Conservation (phyloP, 2,113 vertebrate genomes). For the Prolemur simus region DNA sequence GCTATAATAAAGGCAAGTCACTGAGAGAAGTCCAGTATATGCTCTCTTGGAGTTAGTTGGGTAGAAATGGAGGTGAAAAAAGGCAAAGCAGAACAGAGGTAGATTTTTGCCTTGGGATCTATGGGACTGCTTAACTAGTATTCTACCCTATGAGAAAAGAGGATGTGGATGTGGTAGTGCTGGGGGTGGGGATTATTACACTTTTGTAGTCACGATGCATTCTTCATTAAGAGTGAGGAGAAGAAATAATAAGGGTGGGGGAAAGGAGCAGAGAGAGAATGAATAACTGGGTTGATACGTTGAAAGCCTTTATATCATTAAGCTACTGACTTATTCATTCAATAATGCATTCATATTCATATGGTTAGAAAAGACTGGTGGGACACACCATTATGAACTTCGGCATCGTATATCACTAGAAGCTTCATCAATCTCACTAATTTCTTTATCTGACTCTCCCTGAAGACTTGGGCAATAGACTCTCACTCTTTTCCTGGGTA, state of each 20-base stretch:
- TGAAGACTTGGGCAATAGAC: neutral
- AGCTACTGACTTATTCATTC: conserved; percentile 48
- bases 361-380: neutral
- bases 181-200: neutral
- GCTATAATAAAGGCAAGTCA: neutral
- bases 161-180: neutral
- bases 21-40: neutral
- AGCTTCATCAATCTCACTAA: neutral
- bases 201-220: neutral
- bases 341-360: conserved; percentile 44
- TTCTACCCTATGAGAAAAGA: neutral
- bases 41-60: neutral
- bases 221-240: neutral
- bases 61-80: neutral
- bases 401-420: neutral
- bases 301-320: conserved; percentile 43
- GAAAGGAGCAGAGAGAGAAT: neutral
- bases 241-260: neutral
- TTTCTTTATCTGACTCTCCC: neutral
- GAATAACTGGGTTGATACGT: neutral
- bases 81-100: neutral
- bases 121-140: neutral
- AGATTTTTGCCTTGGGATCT: neutral
- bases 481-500: neutral
- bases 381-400: neutral